Evolutionary conservation across 2,888 invertebrate genomes (phyloP), one percentile per base, ranked within the genome.

Genomic region (Rotaria magnacalcarata): DNA sequence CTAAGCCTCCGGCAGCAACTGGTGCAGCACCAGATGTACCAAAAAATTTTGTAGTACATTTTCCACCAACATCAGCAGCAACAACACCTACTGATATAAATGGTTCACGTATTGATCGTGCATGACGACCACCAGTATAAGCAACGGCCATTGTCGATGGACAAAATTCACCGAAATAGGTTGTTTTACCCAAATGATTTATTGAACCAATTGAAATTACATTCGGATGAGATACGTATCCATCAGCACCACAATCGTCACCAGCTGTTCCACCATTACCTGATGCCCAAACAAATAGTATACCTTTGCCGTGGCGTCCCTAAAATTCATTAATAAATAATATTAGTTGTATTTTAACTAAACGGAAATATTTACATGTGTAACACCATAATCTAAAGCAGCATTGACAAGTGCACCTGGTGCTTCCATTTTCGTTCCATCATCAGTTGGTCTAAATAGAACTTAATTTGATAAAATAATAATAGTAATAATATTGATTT

Each of bases 121-220:
- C 80, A 80, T 80, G 80, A 43, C 80, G 80, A 47, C 96, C 96
- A 87, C 95, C 95, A 85, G 96, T 96, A 91, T 96, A 96, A 0
- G 96, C 95, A 0, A 95, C 94, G 0, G 96, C 95, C 88, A 96
- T 92, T 0, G 95, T 95, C 0, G 95, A 95, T 0, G 96, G 94
- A 90, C 97, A 97, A 87, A 93, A 93, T 91, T 97, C 97, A 3
- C 95, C 95, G 90, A 96, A 97, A 95, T 95, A 96, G 19, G 96
- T 96, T 89, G 95, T 94, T 56, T 75, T 52, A 52, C 87, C 87
- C n/a, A 86, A 19, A 47, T 85, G 85, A 75, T 85, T 86, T 16
- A 87, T 86, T 34, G 85, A 84, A 84, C 85, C 87, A 27, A 87
- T 86, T 11, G 85, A 86, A 7, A 87, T 84, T 27, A 85, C 85